A percentile compares a stretch with the other conserved stretches of the same genome.
These are phyloP conservation scores for Drosophila jambulina DNA, from an alignment of 1,140 invertebrate genomes.

Conservation along the genomic window DNA sequence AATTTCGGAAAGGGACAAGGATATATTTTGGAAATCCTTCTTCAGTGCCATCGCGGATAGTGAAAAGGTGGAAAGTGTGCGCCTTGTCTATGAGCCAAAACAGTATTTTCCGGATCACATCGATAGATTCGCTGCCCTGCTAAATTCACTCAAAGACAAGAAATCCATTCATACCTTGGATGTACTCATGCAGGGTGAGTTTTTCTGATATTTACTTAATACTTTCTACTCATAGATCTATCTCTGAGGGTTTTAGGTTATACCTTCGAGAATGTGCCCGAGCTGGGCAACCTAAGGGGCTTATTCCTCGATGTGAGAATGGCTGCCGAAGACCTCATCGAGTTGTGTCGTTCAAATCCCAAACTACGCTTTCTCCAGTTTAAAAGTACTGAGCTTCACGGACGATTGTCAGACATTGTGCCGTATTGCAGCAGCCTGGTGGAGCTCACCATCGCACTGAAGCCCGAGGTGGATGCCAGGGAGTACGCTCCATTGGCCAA, in stretches of 20 bases:
- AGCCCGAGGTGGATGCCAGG: background rate
- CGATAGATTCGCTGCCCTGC: background rate
- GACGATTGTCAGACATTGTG: slow-evolving; percentile 3
- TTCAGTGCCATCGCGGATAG: background rate
- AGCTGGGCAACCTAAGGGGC: background rate
- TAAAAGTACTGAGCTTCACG: background rate
- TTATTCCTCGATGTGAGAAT: background rate
- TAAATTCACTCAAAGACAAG: background rate
- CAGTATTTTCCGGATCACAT: background rate
- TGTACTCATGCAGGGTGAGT: background rate
- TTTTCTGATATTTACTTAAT: background rate
- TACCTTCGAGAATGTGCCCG: background rate
- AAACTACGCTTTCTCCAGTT: background rate
- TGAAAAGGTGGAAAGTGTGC: background rate
- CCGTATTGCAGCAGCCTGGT: background rate
- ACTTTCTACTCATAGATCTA: background rate
- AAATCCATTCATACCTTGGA: background rate
- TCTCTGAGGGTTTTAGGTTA: background rate
- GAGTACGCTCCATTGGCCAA: slow-evolving; percentile 1
- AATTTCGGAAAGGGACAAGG: background rate
- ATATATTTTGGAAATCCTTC: slow-evolving; percentile 5
- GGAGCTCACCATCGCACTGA: background rate
- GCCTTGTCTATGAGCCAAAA: background rate
- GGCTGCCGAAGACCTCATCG: background rate
- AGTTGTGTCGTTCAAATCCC: slow-evolving; percentile 1